Evolutionary conservation across 2,113 vertebrate species (phyloP), one percentile per base, ranked within the genome.

Genomic region (Hassar affinis): DNA sequence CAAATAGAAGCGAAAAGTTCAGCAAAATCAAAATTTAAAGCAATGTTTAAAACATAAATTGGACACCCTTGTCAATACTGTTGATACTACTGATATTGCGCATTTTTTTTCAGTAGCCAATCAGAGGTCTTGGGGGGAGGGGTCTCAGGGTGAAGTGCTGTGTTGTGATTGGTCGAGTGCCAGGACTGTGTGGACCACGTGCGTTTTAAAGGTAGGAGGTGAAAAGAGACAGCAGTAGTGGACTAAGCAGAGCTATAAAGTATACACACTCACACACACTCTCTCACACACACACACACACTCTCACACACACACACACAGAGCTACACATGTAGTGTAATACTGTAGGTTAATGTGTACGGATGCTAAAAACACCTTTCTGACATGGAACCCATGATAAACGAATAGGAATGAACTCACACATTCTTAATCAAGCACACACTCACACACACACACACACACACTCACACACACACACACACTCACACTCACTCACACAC

Each of bases 281-380:
- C 59, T 20, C 45, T 47, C 76, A 56, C 75, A 69, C 25, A 45
- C 57, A 78, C 38, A 56, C 75, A 74, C 52, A 52, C 68, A 52
- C 76, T 79, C 76, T 33, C 76, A 62, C 69, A 42, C 51, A 57
- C 85, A 59, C 49, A 82, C 71, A 51, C 51, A 89, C 87, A 89
- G 33, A 85, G 33, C 20, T 85, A 90, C 83, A 84, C 84, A 88
- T 74, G 86, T 49, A 86, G 85, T 90, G 91, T 89, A 84, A 83
- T 83, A 85, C 78, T 87, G 86, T 66, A 71, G 62, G 78, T 84
- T 85, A 83, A 66, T 64, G 80, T 69, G 17, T 20, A 11, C 72
- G 79, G 71, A 80, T 1, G 35, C 17, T 56, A 76, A 22, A 76
- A 11, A 76, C 74, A 54, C 33, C 27, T 62, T 54, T 62, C 75